Base-by-base conservation (phyloP, 2,113 vertebrate species). In the Garra rufa region DNA sequence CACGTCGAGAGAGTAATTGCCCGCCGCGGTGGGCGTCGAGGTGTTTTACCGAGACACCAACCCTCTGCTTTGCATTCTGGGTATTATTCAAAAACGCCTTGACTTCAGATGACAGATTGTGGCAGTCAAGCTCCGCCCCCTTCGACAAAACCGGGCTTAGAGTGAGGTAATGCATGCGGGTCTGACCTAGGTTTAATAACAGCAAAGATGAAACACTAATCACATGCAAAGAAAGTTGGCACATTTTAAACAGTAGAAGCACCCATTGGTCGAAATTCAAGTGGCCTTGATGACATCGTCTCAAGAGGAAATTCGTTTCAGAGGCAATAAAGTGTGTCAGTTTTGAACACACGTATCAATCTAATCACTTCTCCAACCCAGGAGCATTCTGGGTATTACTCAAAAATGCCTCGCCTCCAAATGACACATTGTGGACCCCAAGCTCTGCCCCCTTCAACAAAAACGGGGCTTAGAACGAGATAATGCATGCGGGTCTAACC, bases 1-100 rank as follows among this genome's bases (percentile, higher is more conserved):
- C 91, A 91, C 90, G 89, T 87, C 83, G 89, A 91, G 93, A 93
- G 93, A 93, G 92, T 93, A 93, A 94, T 94, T 93, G 92, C 92
- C 90, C 90, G 89, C 89, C 87, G 88, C 87, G 88, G 91, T 86
- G 86, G 85, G 90, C 77, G 46, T 50, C 9, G 26, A 50, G 91
- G 92, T 91, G 92, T 92, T 92, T 92, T 91, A 90, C 88, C 1
- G 83, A 84, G 88, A 93, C 91, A 91, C 90, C 85, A 88, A 91
- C 92, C 92, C 91, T 91, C 91, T 90, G 93, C 93, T 94, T 93
- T 91, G 92, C 92, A 93, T 89, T 91, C 89, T 34, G 88, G 88
- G 89, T 90, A 92, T 92, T 91, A 92, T 88, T 92, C 87, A 63
- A 81, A 82, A 76, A 15, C 4, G 7, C 38, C 71, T 81, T 43